phyloP scores from a whole-genome alignment of 2,113 vertebrate species.

The Herpetotheres cachinnans region DNA sequence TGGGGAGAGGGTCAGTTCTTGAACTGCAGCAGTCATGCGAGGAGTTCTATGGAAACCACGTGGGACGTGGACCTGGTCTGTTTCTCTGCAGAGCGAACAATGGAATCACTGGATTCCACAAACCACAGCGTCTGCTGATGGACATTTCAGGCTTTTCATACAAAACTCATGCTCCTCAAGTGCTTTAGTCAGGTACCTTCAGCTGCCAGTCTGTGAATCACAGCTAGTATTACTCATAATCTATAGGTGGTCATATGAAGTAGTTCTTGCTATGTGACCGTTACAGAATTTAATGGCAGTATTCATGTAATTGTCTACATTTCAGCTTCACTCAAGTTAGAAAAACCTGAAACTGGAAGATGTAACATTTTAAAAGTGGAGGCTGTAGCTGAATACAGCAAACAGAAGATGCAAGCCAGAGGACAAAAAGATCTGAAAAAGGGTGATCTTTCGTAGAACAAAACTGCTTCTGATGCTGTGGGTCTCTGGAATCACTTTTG shows the following conservation, averaged over 20 bases:
- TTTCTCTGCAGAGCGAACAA: background rate
- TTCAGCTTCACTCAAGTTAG: background rate
- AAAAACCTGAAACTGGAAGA: background rate
- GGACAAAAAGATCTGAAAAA: background rate
- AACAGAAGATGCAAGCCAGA: background rate
- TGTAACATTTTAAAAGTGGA: background rate
- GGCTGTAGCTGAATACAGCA: background rate
- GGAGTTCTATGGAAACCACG: background rate
- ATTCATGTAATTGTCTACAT: background rate
- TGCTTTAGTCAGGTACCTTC: background rate
- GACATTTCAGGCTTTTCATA: background rate
- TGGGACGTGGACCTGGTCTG: background rate
- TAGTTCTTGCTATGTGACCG: background rate
- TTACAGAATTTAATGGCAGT: background rate
- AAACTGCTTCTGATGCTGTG: background rate
- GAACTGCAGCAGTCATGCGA: background rate
- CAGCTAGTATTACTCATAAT: background rate
- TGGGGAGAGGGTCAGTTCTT: background rate
- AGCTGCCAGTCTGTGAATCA: background rate
- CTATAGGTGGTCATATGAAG: background rate
- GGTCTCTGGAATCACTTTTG: constrained; percentile 16
- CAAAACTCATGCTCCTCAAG: background rate
- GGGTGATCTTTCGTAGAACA: background rate
- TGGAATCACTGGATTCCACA: background rate
- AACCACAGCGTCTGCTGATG: background rate